These are phyloP conservation scores for Marasmarcha lunaedactyla DNA, from an alignment of 2,888 invertebrate species.

Conservation along the genomic window DNA sequence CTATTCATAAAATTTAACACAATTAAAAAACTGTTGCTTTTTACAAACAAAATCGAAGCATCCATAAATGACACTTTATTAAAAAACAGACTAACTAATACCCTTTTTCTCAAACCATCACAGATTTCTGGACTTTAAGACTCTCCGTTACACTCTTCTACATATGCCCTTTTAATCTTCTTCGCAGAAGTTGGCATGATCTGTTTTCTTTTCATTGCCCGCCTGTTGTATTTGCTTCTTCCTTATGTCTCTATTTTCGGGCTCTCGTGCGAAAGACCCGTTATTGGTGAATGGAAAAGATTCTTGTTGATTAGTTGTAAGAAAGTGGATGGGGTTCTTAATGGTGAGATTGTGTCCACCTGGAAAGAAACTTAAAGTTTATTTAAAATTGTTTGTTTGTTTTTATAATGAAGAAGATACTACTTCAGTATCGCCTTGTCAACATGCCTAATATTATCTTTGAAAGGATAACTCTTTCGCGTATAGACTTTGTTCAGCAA, in stretches of 20 bases:
- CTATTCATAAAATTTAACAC: too few relatives aligned
- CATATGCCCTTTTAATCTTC: slow-evolving; percentile 37
- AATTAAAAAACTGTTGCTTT: too few relatives aligned
- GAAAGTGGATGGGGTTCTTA: slow-evolving; percentile 35
- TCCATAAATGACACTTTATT: slow-evolving; percentile 51
- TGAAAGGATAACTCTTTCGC: too few relatives aligned
- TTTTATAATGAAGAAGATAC: too few relatives aligned
- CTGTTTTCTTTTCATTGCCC: slow-evolving; percentile 38
- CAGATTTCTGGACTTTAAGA: slow-evolving; percentile 29
- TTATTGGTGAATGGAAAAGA: slow-evolving; percentile 44
- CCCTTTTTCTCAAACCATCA: slow-evolving; percentile 40
- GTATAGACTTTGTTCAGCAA: too few relatives aligned
- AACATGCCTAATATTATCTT: too few relatives aligned
- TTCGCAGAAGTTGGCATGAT: slow-evolving; percentile 32
- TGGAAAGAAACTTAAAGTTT: slow-evolving; percentile 21
- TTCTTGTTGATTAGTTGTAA: slow-evolving; percentile 43
- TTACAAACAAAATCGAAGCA: too few relatives aligned
- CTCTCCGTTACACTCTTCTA: slow-evolving; percentile 38
- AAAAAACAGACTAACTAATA: slow-evolving; percentile 44
- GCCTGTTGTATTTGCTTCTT: slow-evolving; percentile 23
- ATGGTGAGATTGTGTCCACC: slow-evolving; percentile 50
- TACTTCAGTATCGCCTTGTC: too few relatives aligned
- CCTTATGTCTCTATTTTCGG: slow-evolving; percentile 21
- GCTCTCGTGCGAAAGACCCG: slow-evolving; percentile 19
- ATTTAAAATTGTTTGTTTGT: slow-evolving; percentile 8